Evolutionary conservation across 2,797 vertebrate genomes (phyloP).

Genomic region (Silurus lanzhouensis): DNA sequence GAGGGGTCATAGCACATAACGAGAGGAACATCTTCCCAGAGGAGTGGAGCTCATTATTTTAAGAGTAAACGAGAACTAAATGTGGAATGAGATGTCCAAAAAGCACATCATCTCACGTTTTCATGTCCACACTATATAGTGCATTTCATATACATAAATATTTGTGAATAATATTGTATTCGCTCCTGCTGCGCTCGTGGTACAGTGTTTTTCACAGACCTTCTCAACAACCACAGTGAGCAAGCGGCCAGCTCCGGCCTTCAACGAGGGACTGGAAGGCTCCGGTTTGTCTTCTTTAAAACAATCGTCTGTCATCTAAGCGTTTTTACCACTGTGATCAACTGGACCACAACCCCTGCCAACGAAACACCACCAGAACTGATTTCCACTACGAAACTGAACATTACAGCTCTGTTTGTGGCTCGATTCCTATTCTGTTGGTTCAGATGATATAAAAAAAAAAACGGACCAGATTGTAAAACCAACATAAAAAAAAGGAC

Average conservation of each 20-base stretch:
- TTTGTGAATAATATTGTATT: not conserved
- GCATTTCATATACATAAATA: not conserved
- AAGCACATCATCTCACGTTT: too few species aligned
- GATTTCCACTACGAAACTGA: not conserved
- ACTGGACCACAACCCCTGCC: not conserved
- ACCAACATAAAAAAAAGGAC: not conserved
- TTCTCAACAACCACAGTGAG: not conserved
- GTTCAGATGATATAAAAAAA: not conserved
- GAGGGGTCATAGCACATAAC: too few species aligned
- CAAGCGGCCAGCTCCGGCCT: not conserved
- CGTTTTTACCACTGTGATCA: not conserved
- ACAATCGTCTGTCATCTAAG: not conserved
- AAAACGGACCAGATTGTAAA: not conserved
- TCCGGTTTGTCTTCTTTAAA: not conserved
- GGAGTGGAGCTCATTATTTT: too few species aligned
- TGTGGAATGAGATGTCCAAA: too few species aligned
- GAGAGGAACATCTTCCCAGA: too few species aligned
- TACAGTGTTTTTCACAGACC: not conserved
- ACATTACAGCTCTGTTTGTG: not conserved
- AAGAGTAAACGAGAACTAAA: too few species aligned
- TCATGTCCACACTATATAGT: too few species aligned
- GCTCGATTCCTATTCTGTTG: not conserved
- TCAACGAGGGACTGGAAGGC: not conserved
- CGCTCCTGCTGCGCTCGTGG: not conserved
- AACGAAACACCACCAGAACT: not conserved